phyloP scores from a whole-genome alignment of 2,888 invertebrate genomes.

The Lasioglossum malachurum region DNA sequence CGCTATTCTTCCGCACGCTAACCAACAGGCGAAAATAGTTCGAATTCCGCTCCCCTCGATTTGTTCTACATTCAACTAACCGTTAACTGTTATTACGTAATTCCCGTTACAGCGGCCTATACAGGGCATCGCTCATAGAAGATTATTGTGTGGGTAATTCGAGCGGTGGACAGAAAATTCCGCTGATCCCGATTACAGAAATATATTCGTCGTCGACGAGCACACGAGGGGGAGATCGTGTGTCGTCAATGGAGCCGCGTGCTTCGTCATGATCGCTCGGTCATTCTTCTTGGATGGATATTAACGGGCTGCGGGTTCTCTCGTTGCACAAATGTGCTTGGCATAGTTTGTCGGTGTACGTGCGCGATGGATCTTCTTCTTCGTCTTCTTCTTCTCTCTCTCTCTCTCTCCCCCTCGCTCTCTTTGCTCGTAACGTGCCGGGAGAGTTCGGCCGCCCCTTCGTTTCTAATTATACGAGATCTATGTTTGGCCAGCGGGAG shows the following conservation, averaged over 20 bases:
- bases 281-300: slow-evolving; percentile 70
- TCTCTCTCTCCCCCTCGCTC: neutral
- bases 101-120: neutral
- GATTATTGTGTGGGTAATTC: neutral
- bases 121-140: neutral
- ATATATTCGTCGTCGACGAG: neutral
- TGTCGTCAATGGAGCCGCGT: slow-evolving; percentile 19
- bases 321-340: slow-evolving; percentile 77
- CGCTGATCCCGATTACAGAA: neutral
- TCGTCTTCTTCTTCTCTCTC: neutral
- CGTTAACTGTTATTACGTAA: neutral
- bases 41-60: neutral
- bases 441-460: slow-evolving; percentile 64
- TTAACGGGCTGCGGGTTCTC: slow-evolving; percentile 70
- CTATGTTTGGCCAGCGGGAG: slow-evolving; percentile 79
- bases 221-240: neutral
- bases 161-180: neutral
- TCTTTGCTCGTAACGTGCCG: slow-evolving; percentile 59
- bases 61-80: neutral
- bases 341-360: slow-evolving; percentile 66
- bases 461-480: slow-evolving; percentile 82
- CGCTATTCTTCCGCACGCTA: neutral
- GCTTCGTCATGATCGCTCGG: slow-evolving; percentile 10
- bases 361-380: slow-evolving; percentile 48
- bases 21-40: neutral